phyloP scores from a whole-genome alignment of 2,888 invertebrate genomes.

The Meteorus cinctellus region DNA sequence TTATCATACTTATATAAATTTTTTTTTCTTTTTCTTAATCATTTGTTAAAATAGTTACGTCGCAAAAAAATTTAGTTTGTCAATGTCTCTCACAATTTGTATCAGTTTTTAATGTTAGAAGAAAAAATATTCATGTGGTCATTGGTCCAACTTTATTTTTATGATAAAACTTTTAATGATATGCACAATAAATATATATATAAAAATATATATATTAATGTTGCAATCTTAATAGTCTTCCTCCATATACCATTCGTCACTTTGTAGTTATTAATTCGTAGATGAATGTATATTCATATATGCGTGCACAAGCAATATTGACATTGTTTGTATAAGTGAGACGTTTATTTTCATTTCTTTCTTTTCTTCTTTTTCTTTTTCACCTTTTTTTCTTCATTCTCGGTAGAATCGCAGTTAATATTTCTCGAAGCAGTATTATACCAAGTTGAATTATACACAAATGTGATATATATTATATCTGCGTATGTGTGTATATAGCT shows the following conservation, averaged over 20 bases:
- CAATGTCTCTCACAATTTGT: neutral
- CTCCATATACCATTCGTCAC: neutral
- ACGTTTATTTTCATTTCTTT: neutral
- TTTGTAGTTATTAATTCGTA: constrained; percentile 2
- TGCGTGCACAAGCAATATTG: neutral
- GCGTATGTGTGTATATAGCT: neutral
- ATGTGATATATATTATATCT: neutral
- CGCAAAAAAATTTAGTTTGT: neutral
- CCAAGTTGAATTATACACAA: neutral
- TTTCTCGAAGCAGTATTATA: neutral
- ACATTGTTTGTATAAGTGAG: neutral
- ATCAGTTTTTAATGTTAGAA: neutral
- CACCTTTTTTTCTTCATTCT: neutral
- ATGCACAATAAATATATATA: neutral
- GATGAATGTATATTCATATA: neutral
- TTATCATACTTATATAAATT: neutral
- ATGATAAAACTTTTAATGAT: neutral
- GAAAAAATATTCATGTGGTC: neutral
- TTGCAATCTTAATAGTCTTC: neutral
- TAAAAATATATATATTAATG: neutral
- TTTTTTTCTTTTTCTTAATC: neutral
- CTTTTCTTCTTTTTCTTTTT: neutral
- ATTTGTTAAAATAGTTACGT: neutral
- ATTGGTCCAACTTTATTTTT: constrained; percentile 11
- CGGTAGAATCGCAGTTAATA: neutral